Evolutionary conservation across 2,113 vertebrate species (phyloP).

Genomic region (Glareola pratincola): DNA sequence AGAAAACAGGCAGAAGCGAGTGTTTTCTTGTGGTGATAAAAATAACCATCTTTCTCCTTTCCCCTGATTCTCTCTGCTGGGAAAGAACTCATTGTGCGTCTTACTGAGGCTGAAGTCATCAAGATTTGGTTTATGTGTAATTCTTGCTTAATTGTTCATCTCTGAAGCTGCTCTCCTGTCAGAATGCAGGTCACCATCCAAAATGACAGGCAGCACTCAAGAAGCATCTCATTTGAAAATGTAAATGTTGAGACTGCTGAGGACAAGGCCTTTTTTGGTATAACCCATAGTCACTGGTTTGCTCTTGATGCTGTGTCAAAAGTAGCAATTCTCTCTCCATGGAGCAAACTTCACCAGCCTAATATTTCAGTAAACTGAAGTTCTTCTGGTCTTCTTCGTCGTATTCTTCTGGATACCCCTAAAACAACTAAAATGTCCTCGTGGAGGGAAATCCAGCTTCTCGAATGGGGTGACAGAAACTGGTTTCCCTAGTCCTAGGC

Average conservation of each 20-base stretch:
- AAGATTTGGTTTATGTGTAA: background rate
- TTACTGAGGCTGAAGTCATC: background rate
- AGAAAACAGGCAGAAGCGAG: background rate
- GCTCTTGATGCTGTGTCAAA: background rate
- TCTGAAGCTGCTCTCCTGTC: background rate
- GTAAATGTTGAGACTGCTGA: background rate
- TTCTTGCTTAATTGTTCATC: background rate
- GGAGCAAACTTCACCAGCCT: background rate
- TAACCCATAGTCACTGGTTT: background rate
- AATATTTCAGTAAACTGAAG: background rate
- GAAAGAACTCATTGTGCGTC: background rate
- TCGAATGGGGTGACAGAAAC: background rate
- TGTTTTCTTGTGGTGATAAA: background rate
- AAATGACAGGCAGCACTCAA: background rate
- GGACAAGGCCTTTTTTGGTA: background rate
- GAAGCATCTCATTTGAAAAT: background rate
- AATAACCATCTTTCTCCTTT: background rate
- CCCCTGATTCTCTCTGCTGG: background rate
- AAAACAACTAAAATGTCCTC: background rate
- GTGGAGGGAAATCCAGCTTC: background rate
- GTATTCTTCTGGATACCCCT: background rate
- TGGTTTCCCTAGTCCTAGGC: conserved; percentile 31
- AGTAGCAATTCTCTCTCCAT: background rate
- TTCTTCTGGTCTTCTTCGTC: background rate
- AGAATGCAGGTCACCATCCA: background rate